phyloP scores from a whole-genome alignment of 2,113 vertebrate species.

The Podilymbus podiceps region DNA sequence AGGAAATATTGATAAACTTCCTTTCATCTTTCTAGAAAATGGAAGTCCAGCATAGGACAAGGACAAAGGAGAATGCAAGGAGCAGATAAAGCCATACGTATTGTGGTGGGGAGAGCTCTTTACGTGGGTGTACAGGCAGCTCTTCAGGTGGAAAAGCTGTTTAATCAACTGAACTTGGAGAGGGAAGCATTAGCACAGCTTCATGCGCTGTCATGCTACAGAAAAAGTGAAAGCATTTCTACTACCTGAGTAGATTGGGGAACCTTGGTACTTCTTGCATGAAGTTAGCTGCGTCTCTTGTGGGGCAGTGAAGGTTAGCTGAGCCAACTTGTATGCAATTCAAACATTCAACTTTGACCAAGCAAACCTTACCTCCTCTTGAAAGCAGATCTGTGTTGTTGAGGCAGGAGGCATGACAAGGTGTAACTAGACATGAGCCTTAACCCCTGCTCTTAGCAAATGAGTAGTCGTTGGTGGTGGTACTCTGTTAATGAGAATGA shows the following conservation, averaged over 20 bases:
- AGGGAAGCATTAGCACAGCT: not conserved
- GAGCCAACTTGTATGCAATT: not conserved
- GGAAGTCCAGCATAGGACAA: not conserved
- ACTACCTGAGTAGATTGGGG: not conserved
- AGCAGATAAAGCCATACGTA: not conserved
- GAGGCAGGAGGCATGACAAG: not conserved
- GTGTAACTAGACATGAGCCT: not conserved
- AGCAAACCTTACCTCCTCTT: not conserved
- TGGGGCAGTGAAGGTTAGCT: not conserved
- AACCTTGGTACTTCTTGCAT: not conserved
- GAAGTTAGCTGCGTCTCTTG: not conserved
- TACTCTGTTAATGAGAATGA: not conserved
- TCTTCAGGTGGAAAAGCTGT: not conserved
- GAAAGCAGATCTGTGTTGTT: not conserved
- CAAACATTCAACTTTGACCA: not conserved
- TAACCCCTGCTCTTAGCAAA: not conserved
- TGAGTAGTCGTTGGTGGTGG: not conserved
- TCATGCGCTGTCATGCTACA: too few relatives aligned
- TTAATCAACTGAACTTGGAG: not conserved
- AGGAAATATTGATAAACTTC: not conserved
- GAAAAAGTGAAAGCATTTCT: not conserved
- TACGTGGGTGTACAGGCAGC: not conserved
- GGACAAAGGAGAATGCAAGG: not conserved
- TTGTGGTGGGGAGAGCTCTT: not conserved
- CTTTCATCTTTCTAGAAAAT: not conserved